phyloP scores from a whole-genome alignment of 2,113 vertebrate genomes.

The Reinhardtius hippoglossoides region DNA sequence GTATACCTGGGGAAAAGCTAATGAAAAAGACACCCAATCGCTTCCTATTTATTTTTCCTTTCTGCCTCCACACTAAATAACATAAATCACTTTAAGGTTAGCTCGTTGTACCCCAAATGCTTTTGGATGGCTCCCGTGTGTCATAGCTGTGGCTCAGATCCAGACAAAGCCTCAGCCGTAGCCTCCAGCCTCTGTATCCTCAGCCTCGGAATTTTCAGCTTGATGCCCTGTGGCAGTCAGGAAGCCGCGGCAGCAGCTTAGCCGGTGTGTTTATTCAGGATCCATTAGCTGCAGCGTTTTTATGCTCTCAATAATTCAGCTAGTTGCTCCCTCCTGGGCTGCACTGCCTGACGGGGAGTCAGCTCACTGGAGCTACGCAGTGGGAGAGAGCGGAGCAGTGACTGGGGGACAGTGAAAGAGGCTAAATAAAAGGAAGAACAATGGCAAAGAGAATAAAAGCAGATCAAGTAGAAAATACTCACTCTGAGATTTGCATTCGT shows the following conservation, averaged over 20 bases:
- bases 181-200: conserved; percentile 53
- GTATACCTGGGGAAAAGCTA: background rate
- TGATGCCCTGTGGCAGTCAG: conserved; percentile 65
- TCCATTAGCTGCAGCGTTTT: conserved; percentile 82
- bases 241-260: conserved; percentile 72
- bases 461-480: conserved; percentile 30
- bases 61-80: background rate
- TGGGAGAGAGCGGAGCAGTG: conserved; percentile 50
- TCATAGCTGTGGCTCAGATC: conserved; percentile 33
- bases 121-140: background rate
- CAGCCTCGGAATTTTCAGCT: conserved; percentile 65
- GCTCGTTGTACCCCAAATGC: conserved; percentile 6
- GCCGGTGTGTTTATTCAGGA: conserved; percentile 82
- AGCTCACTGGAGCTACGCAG: conserved; percentile 69
- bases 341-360: conserved; percentile 69
- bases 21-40: background rate
- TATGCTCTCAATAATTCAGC: conserved; percentile 85
- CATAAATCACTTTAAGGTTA: conserved; percentile 6
- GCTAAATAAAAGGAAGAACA: conserved; percentile 33
- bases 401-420: conserved; percentile 8
- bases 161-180: conserved; percentile 47
- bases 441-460: conserved; percentile 35
- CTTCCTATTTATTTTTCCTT: background rate
- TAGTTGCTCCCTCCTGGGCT: conserved; percentile 75
- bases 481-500: background rate